Conservation (phyloP, 2,888 invertebrate genomes). For the Erebia palarica region DNA sequence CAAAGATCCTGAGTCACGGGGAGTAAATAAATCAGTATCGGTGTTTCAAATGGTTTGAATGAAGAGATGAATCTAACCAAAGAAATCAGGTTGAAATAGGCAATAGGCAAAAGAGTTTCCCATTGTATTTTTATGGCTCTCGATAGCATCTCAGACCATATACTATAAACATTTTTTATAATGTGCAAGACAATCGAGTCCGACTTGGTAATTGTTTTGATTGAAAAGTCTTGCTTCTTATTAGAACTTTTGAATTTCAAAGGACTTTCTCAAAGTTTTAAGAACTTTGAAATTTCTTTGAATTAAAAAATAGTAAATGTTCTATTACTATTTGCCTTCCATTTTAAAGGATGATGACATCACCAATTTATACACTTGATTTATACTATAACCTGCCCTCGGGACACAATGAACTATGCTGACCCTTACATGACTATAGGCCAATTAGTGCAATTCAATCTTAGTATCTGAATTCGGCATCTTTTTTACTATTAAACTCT, state of each 20-base stretch:
- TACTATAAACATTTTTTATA: not conserved
- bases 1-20: conserved; percentile 21
- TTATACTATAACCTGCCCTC: conserved; percentile 15
- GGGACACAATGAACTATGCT: conserved; percentile 18
- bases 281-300: too few relatives aligned
- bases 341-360: conserved; percentile 12
- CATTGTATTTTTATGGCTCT: not conserved
- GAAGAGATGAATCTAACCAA: not conserved
- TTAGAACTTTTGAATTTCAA: too few relatives aligned
- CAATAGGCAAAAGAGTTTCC: not conserved
- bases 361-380: conserved; percentile 18
- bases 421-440: conserved; percentile 26
- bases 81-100: not conserved
- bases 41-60: not conserved
- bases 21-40: conserved; percentile 7
- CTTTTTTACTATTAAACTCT: not conserved
- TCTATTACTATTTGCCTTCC: not conserved
- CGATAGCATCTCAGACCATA: not conserved
- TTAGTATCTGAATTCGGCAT: conserved; percentile 20
- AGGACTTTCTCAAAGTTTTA: too few relatives aligned
- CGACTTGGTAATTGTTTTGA: not conserved
- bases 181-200: not conserved
- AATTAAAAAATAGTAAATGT: not conserved
- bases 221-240: too few relatives aligned
- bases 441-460: conserved; percentile 30